Evolutionary conservation across 2,113 vertebrate species (phyloP), one percentile per base, ranked within the genome.

Genomic region (Athene cunicularia): DNA sequence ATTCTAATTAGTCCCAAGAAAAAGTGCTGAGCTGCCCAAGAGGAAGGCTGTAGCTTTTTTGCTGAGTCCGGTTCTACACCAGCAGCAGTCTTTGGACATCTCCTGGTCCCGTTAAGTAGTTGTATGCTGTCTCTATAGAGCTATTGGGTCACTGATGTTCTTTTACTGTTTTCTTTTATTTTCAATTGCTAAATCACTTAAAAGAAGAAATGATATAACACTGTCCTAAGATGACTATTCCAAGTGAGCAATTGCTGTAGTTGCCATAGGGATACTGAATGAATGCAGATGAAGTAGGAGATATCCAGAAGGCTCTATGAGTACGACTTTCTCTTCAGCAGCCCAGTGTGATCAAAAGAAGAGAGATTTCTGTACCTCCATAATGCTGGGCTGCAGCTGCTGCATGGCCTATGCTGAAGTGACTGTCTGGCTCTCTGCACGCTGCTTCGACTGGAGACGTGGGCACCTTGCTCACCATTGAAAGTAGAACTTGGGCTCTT

Each of bases 261-360:
- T 97, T 97, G 96, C 95, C 88, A 95, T 95, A 96, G 96, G 95
- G 86, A 96, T 84, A 55, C 75, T 60, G 86, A 95, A 80, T 14
- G 68, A 93, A 94, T 95, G 88, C 83, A 91, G 86, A 96, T 89
- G 83, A 95, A 60, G 73, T 39, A 63, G 86, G 71, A 95, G 82
- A 91, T 55, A 94, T 19, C 94, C 56, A 84, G 90, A 92, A 96
- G 50, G 26, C 75, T 93, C 64, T 67, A 23, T 32, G 76, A 93
- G 55, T 63, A 49, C 1, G 15, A 66, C 49, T 59, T 94, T 91
- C 37, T 58, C 47, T 55, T 88, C 72, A 86, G 73, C 72, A 92
- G 72, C 68, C 56, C 49, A 22, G 8, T 33, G 11, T 47, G 80
- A 88, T 76, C 80, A 39, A 81, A 81, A 84, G 43, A 71, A 33